These are phyloP conservation scores for roundworm (Caenorhabditis elegans) DNA, from an alignment of 1,140 invertebrate species.

Conservation along the genomic window WBcel235 BX284606.5:17569001-17569500, in stretches of 20 bases:
- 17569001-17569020: not conserved
- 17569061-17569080: slow-evolving; percentile 63
- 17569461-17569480: no score
- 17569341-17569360: slow-evolving; percentile 59
- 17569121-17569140: slow-evolving; percentile 50
- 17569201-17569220: not conserved
- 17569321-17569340: not conserved
- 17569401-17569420: slow-evolving; percentile 57
- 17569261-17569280: slow-evolving; percentile 48
- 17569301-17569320: not conserved
- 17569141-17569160: slow-evolving; percentile 22
- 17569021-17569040: slow-evolving; percentile 59
- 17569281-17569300: not conserved
- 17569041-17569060: slow-evolving; percentile 59
- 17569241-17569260: slow-evolving; percentile 52
- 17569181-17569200: not conserved
- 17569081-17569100: slow-evolving; percentile 60
- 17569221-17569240: slow-evolving; percentile 39
- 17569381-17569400: slow-evolving; percentile 61
- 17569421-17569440: slow-evolving; percentile 60
- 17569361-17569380: slow-evolving; percentile 60
- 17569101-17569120: slow-evolving; percentile 62
- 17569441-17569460: slow-evolving; percentile 49
- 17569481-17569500: no score
- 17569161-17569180: not conserved